phyloP scores from a whole-genome alignment of 2,797 vertebrate genomes.

The Fistularia tabacaria region DNA sequence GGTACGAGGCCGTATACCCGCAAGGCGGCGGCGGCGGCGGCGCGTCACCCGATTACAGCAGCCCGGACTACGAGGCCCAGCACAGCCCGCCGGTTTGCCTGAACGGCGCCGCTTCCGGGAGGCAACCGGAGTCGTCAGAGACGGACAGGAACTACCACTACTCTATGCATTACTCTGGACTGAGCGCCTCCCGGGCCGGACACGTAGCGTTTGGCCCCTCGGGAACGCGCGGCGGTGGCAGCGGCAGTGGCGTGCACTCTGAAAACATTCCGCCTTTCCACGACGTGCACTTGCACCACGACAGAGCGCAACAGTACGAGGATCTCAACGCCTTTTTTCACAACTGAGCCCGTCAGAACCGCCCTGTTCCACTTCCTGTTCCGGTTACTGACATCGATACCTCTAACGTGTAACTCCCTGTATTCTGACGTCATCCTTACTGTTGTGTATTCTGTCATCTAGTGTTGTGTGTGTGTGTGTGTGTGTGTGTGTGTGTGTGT shows the following conservation, averaged over 20 bases:
- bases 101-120: conserved; percentile 87
- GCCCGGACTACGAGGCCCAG: conserved; percentile 91
- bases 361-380: not conserved
- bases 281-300: conserved; percentile 90
- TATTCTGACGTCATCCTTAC: conserved; percentile 67
- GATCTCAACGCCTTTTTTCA: conserved; percentile 98
- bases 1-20: conserved; percentile 84
- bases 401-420: conserved; percentile 28
- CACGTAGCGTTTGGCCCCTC: conserved; percentile 86
- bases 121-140: conserved; percentile 85
- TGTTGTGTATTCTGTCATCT: conserved; percentile 63
- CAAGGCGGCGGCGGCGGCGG: conserved; percentile 81
- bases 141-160: conserved; percentile 94
- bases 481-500: conserved; percentile 50
- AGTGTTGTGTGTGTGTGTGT: conserved; percentile 52
- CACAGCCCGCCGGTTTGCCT: conserved; percentile 91
- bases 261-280: conserved; percentile 91
- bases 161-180: conserved; percentile 95
- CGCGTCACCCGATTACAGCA: conserved; percentile 90
- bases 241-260: conserved; percentile 83
- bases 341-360: conserved; percentile 72
- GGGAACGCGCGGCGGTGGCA: conserved; percentile 79
- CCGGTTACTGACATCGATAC: conserved; percentile 15
- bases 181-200: conserved; percentile 81
- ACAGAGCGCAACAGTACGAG: conserved; percentile 89